Percentiles rank a stretch among this genome's conserved stretches.
phyloP scores from a whole-genome alignment of 2,888 invertebrate species.

The Meteorus cinctellus region DNA sequence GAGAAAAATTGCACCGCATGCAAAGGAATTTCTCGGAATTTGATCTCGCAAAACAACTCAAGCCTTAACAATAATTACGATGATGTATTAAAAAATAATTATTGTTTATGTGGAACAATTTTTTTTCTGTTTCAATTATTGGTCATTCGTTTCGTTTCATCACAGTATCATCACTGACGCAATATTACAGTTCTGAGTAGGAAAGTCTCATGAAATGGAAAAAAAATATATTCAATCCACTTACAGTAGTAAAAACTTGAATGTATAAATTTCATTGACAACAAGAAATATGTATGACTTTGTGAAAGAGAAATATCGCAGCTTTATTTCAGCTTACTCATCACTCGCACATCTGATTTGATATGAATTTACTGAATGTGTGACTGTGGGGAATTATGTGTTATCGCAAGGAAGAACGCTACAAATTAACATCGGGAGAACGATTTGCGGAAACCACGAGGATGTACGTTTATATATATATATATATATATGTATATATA shows the following conservation, averaged over 20 bases:
- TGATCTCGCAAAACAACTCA: slow-evolving; percentile 16
- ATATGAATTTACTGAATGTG: slow-evolving; percentile 1
- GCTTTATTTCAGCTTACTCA: slow-evolving; percentile 30
- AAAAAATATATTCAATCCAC: no score
- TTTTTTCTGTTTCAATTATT: not conserved
- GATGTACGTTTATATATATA: not conserved
- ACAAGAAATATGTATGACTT: slow-evolving; percentile 12
- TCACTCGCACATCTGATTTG: slow-evolving; percentile 21
- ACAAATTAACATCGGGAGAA: slow-evolving; percentile 1
- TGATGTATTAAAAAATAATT: not conserved
- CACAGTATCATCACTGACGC: not conserved
- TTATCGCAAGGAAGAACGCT: slow-evolving; percentile 33
- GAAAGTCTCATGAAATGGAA: no score
- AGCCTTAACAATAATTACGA: slow-evolving; percentile 5
- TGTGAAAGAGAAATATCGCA: slow-evolving; percentile 11
- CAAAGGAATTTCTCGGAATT: not conserved
- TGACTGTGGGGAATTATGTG: slow-evolving; percentile 8
- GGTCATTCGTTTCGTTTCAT: not conserved
- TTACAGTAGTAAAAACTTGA: not conserved
- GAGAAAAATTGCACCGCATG: not conserved
- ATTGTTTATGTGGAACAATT: not conserved
- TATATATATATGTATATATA: not conserved
- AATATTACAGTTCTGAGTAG: no score
- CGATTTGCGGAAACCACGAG: slow-evolving; percentile 19
- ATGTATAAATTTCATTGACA: not conserved